Conservation (phyloP, 2,113 vertebrate species). For the Maccullochella peelii region DNA sequence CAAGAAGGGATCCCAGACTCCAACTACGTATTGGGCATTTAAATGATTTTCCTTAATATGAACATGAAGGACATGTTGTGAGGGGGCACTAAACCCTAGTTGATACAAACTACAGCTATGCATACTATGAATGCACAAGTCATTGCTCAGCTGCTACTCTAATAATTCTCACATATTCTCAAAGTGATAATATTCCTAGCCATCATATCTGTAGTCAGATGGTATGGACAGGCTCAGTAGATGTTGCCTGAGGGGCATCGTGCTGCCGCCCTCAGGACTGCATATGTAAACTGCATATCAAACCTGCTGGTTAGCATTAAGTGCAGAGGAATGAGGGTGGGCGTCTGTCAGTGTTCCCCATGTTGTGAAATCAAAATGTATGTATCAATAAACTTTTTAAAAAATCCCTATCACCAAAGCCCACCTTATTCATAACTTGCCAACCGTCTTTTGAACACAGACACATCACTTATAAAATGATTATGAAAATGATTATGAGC, state of each 20-base stretch:
- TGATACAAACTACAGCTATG: conserved; percentile 12
- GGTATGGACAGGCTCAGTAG: conserved; percentile 25
- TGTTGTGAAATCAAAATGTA: not conserved
- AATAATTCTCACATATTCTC: conserved; percentile 49
- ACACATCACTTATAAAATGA: conserved; percentile 27
- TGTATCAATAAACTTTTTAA: not conserved
- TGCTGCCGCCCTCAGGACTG: conserved; percentile 40
- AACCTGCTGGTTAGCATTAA: conserved; percentile 35
- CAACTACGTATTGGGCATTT: not conserved
- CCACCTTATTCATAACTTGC: conserved; percentile 3
- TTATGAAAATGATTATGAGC: conserved; percentile 58
- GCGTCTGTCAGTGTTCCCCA: not conserved
- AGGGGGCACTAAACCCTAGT: conserved; percentile 21
- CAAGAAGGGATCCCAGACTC: not conserved
- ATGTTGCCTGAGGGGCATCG: conserved; percentile 47
- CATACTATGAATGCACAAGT: conserved; percentile 19
- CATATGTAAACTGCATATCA: conserved; percentile 43
- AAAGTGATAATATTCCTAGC: conserved; percentile 21
- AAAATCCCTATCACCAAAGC: conserved; percentile 4
- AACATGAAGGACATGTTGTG: conserved; percentile 18
- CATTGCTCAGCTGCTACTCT: conserved; percentile 50
- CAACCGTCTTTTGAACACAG: conserved; percentile 23
- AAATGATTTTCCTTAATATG: not conserved
- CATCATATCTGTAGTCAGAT: conserved; percentile 44
- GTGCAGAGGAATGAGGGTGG: not conserved